Evolutionary conservation across 2,113 vertebrate species (phyloP).

Genomic region (Corythoichthys haematopterus): DNA sequence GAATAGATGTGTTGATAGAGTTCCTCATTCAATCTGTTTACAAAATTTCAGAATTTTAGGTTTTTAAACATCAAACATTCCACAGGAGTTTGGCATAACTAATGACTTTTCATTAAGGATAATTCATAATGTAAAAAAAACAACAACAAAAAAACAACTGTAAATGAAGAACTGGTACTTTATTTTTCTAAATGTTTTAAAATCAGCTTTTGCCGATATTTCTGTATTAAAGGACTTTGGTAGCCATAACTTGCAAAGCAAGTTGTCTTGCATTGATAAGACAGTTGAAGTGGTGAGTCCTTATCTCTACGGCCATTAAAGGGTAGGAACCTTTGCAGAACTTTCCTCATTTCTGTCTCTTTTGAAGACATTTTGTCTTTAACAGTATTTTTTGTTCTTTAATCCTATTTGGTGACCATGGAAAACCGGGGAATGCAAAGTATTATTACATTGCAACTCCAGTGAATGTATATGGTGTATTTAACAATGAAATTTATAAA

Average conservation of each 20-base stretch:
- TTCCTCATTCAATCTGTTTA: not conserved
- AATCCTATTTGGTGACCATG: not conserved
- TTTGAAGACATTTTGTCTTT: not conserved
- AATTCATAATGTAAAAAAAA: not conserved
- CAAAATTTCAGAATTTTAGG: not conserved
- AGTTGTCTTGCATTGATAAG: conserved; percentile 56
- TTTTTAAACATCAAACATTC: no score
- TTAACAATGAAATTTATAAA: no score
- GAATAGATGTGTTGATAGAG: not conserved
- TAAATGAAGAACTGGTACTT: not conserved
- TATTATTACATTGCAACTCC: not conserved
- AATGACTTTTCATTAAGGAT: not conserved
- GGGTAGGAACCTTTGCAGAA: conserved; percentile 7
- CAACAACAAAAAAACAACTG: no score
- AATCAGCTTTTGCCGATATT: conserved; percentile 3
- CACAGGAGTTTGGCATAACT: not conserved
- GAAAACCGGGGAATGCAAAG: not conserved
- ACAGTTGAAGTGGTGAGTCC: conserved; percentile 17
- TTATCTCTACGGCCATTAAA: conserved; percentile 63
- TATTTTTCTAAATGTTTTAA: not conserved
- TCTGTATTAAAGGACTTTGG: not conserved
- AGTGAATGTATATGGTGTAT: no score
- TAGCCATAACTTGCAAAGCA: conserved; percentile 19
- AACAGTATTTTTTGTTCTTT: not conserved
- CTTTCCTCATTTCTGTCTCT: not conserved